Percentiles rank a stretch among this genome's conserved stretches.
Conservation (phyloP, 2,797 vertebrate species). For the Gymnothorax javanicus region DNA sequence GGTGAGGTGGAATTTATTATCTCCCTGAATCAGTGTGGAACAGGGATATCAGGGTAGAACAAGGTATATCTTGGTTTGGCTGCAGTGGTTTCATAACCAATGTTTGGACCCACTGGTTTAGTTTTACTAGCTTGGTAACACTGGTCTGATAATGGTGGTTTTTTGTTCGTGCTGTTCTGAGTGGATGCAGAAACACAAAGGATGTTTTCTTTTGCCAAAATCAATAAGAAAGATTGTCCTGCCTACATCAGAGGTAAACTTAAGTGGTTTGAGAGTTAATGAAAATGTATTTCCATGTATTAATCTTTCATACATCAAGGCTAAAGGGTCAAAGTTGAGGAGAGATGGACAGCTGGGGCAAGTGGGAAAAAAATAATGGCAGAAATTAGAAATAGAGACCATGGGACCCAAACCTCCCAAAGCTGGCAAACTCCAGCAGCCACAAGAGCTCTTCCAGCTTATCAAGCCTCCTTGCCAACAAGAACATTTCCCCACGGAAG, state of each 20-base stretch:
- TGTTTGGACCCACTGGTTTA: not conserved
- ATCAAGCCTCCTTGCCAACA: too few relatives aligned
- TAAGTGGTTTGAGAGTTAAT: not conserved
- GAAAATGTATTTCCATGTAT: constrained; percentile 26
- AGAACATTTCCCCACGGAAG: too few relatives aligned
- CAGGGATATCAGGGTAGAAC: not conserved
- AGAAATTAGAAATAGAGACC: not conserved
- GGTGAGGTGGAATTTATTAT: not conserved
- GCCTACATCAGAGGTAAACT: not conserved
- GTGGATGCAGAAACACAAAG: not conserved
- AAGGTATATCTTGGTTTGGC: not conserved
- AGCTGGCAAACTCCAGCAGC: too few relatives aligned
- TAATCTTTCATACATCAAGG: not conserved
- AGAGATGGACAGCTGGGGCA: not conserved
- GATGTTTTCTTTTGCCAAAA: not conserved
- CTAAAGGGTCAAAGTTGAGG: not conserved
- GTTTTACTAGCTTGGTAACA: too few relatives aligned
- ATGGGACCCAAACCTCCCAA: too few relatives aligned
- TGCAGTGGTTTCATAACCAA: not conserved
- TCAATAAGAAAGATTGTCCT: not conserved
- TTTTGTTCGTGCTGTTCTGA: not conserved
- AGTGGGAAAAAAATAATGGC: not conserved
- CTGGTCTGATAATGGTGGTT: not conserved
- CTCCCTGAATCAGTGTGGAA: not conserved
- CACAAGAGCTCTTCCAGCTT: too few relatives aligned